Conservation (phyloP, 2,888 invertebrate species). For the Argyresthia goedartella region DNA sequence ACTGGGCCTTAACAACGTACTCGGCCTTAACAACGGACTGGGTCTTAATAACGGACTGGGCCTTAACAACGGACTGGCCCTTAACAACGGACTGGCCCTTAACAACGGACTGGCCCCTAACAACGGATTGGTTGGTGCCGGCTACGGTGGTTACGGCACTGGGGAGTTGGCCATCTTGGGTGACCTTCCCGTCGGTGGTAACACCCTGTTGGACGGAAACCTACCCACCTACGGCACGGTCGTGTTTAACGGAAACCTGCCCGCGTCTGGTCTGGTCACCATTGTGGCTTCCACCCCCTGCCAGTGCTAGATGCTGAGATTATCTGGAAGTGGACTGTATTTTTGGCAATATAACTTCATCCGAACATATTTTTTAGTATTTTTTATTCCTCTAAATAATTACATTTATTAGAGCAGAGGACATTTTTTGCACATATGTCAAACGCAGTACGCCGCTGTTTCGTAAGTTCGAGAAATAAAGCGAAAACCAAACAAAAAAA, state of each 20-base stretch:
- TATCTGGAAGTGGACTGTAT: too few species aligned
- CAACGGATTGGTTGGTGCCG: neutral
- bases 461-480: too few species aligned
- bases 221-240: neutral
- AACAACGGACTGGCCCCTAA: neutral
- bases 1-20: neutral
- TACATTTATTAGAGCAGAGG: too few species aligned
- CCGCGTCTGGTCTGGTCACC: neutral
- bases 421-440: too few species aligned
- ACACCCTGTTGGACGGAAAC: neutral
- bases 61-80: neutral
- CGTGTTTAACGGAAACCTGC: neutral
- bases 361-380: too few species aligned
- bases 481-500: too few species aligned
- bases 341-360: too few species aligned
- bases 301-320: neutral
- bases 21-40: neutral
- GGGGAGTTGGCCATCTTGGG: neutral
- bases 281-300: neutral
- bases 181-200: neutral
- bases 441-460: too few species aligned
- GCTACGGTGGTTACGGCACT: conserved; percentile 2
- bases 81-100: neutral
- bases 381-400: too few species aligned
- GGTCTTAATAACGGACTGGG: neutral